phyloP scores from a whole-genome alignment of 2,113 vertebrate genomes.

The Uropsilus gracilis region DNA sequence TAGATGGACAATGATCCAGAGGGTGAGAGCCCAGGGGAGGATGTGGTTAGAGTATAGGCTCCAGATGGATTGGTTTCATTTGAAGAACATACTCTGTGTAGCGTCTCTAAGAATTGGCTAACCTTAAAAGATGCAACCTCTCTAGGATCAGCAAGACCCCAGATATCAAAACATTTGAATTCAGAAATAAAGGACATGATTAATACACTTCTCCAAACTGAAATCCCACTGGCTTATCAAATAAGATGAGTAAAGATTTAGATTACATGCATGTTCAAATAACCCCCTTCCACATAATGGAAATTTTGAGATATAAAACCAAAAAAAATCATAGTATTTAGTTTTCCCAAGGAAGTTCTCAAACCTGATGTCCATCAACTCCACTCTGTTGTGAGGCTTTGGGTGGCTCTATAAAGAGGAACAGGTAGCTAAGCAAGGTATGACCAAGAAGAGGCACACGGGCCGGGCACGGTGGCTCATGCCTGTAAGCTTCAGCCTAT shows the following conservation, averaged over 20 bases:
- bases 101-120: neutral
- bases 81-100: neutral
- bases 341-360: neutral
- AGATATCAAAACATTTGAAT: neutral
- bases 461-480: too few relatives aligned
- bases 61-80: neutral
- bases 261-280: neutral
- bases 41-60: neutral
- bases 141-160: neutral
- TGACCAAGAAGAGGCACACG: too few relatives aligned
- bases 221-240: slow-evolving; percentile 33
- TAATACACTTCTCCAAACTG: neutral
- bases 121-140: neutral
- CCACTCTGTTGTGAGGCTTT: neutral
- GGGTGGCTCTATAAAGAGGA: neutral
- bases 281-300: neutral
- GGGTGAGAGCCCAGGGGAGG: neutral
- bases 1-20: neutral
- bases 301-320: neutral
- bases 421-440: neutral
- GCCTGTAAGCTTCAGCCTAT: too few relatives aligned
- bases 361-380: neutral
- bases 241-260: slow-evolving; percentile 16
- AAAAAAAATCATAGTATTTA: slow-evolving; percentile 3
- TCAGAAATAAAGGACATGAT: neutral